A percentile compares a stretch with the other conserved stretches of the same genome.
Evolutionary conservation across 2,113 vertebrate genomes (phyloP).

Genomic region (Ctenodactylus gundi): DNA sequence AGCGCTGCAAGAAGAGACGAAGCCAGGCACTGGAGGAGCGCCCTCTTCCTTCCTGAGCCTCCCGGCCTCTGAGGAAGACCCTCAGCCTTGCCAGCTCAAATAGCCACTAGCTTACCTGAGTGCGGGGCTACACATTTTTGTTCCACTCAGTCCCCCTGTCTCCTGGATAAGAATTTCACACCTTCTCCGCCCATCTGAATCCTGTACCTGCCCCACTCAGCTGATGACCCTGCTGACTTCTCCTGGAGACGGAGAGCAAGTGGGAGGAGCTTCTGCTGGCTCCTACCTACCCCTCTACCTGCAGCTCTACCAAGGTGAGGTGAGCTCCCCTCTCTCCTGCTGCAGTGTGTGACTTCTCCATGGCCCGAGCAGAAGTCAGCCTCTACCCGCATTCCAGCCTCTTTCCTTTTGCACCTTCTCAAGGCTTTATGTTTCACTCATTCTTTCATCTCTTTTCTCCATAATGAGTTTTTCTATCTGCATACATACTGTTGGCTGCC

Average conservation of each 20-base stretch:
- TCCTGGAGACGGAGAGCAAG: not conserved
- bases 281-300: not conserved
- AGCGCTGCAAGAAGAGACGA: not conserved
- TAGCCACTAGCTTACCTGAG: not conserved
- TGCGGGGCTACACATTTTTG: not conserved
- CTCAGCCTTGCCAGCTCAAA: fast-evolving
- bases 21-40: not conserved
- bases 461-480: too few relatives aligned
- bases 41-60: too few relatives aligned
- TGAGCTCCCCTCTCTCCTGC: not conserved
- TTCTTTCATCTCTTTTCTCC: not conserved
- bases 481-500: not conserved
- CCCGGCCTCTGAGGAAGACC: not conserved
- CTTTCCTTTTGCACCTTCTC: not conserved
- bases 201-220: not conserved
- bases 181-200: not conserved
- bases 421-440: not conserved
- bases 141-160: not conserved
- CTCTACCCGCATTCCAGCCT: fast-evolving
- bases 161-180: not conserved
- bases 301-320: not conserved
- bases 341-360: fast-evolving
- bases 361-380: not conserved
- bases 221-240: not conserved
- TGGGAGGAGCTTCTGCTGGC: not conserved